Evolutionary conservation across 2,888 invertebrate genomes (phyloP).

Genomic region (Sialis fuliginosa): DNA sequence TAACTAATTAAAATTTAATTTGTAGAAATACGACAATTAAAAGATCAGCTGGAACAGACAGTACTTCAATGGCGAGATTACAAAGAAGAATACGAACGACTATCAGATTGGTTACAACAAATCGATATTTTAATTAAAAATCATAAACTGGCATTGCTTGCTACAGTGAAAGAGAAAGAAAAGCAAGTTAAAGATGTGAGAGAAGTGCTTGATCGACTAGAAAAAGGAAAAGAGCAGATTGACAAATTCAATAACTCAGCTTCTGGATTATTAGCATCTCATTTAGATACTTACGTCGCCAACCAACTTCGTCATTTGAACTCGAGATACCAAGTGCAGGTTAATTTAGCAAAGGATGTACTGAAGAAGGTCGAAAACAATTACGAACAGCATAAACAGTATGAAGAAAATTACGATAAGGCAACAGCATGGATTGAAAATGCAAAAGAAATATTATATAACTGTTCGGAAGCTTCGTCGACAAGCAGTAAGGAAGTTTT

Average conservation of each 20-base stretch:
- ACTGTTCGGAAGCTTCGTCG: conserved; percentile 60
- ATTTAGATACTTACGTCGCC: conserved; percentile 71
- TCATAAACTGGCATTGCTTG: conserved; percentile 66
- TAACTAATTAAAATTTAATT: conserved; percentile 2
- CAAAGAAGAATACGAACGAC: conserved; percentile 80
- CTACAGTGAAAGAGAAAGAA: conserved; percentile 65
- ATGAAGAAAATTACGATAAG: conserved; percentile 55
- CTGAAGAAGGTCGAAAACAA: conserved; percentile 81
- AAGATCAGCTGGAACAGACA: conserved; percentile 64
- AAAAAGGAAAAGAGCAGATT: conserved; percentile 64
- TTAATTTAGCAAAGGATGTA: conserved; percentile 78
- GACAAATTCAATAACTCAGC: conserved; percentile 69
- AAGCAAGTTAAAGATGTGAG: conserved; percentile 70
- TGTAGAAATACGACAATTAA: conserved; percentile 63
- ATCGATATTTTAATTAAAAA: conserved; percentile 81
- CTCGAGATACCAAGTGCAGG: conserved; percentile 74
- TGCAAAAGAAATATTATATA: conserved; percentile 65
- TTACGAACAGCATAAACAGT: conserved; percentile 67
- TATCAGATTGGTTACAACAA: conserved; percentile 86
- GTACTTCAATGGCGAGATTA: conserved; percentile 76
- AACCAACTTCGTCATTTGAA: conserved; percentile 74
- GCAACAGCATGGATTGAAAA: conserved; percentile 75
- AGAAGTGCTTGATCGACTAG: conserved; percentile 53
- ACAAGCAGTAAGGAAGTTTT: conserved; percentile 66
- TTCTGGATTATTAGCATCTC: conserved; percentile 57